These are phyloP conservation scores for Rapana venosa DNA, from an alignment of 2,888 invertebrate genomes.

Conservation along the genomic window DNA sequence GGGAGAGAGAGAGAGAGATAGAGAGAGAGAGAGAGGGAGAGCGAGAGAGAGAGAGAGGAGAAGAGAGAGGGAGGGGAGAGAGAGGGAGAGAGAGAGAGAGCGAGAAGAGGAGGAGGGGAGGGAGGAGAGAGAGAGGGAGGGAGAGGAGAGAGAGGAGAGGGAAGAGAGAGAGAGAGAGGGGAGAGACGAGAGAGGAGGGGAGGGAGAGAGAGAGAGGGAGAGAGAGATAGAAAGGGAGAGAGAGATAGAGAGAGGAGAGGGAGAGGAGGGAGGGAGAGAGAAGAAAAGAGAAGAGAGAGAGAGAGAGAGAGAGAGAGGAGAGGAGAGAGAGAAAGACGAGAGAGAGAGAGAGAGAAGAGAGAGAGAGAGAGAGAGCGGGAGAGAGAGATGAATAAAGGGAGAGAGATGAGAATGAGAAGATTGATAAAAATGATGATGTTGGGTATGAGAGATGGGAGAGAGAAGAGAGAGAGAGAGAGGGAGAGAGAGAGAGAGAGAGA, in stretches of 20 bases:
- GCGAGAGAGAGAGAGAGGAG: not conserved
- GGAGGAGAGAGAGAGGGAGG: not conserved
- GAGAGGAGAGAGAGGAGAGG: not conserved
- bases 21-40: not conserved
- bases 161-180: not conserved
- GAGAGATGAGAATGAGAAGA: not conserved
- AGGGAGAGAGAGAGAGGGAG: not conserved
- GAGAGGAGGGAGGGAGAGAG: too few species aligned
- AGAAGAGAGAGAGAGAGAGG: not conserved
- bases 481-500: not conserved
- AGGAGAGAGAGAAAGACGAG: not conserved
- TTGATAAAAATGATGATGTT: not conserved
- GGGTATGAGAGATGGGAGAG: not conserved
- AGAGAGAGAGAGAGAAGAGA: too few species aligned
- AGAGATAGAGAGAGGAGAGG: too few species aligned
- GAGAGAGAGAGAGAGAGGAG: not conserved
- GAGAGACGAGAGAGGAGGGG: not conserved
- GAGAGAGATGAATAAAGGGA: not conserved
- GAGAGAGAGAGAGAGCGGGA: too few species aligned
- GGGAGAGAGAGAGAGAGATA: not conserved
- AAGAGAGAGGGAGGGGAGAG: not conserved
- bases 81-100: not conserved
- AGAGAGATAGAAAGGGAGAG: not conserved
- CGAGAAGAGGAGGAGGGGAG: not conserved
- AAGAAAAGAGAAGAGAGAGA: too few species aligned